Evolutionary conservation across 2,888 invertebrate genomes (phyloP).

Genomic region (Lasioglossum figueresi): DNA sequence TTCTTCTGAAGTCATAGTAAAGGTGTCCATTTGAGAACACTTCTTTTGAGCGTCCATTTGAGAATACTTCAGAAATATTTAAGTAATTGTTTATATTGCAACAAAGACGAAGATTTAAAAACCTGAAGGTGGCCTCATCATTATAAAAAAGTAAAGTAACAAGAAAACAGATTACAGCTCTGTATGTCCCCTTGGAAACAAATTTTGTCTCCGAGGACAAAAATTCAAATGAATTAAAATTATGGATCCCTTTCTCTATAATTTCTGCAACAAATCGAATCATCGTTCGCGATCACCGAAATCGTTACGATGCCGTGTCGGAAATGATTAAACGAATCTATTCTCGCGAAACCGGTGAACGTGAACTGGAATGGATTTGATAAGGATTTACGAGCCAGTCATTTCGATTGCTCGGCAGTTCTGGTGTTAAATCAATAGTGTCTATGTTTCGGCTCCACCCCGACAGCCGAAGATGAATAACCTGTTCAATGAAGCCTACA

Average conservation of each 20-base stretch:
- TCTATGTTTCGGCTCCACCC: not conserved
- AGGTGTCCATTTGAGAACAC: no score
- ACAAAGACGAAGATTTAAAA: not conserved
- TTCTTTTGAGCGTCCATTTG: no score
- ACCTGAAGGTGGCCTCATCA: no score
- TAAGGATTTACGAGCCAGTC: slow-evolving; percentile 5
- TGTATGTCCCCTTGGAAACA: no score
- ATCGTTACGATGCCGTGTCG: not conserved
- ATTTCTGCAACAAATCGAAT: not conserved
- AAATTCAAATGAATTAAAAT: no score
- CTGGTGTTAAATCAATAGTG: slow-evolving; percentile 8
- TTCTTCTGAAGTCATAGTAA: not conserved
- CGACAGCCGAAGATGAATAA: not conserved
- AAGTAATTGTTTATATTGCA: not conserved
- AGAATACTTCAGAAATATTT: no score
- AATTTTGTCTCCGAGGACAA: no score
- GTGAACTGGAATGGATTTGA: not conserved
- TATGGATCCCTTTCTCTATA: not conserved
- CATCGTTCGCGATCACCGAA: not conserved
- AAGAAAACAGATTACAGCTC: no score
- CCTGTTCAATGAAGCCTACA: not conserved
- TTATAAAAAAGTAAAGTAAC: no score
- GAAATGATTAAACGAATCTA: not conserved
- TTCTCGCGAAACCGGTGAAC: not conserved
- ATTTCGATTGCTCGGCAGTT: slow-evolving; percentile 5